Evolutionary conservation across 2,888 invertebrate species (phyloP), one percentile per base, ranked within the genome.

Genomic region (Cerceris ruficornis): DNA sequence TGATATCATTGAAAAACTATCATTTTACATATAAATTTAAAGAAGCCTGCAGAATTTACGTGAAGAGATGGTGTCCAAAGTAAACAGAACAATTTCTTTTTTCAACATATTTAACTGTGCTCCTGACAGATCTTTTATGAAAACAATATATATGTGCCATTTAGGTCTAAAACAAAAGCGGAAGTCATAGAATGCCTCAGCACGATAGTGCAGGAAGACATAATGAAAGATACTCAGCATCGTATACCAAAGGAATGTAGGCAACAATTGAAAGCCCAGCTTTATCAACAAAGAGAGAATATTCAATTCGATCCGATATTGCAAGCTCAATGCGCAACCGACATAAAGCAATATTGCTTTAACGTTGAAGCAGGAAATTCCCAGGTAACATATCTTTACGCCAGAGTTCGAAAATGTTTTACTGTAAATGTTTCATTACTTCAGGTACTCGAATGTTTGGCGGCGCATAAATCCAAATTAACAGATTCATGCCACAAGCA

Each of bases 21-120:
- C 96, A 96, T 88, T 99, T 99, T 91, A 97, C 97, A 0, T 96
- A 96, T 88, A 98, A 98, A 92, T 99, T 99, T 92, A 98, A 98
- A 93, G 95, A 98, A 91, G 97, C 98, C 0, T 99, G 99, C 89
- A 96, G 96, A 87, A 95, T 95, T 2, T 95, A 96, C 91, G 98
- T 98, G 0, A 93, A 93, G 46, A 91, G 93, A 69, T 93, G 93
- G 87, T 96, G 96, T 87, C 92, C 88, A 90, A 93, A 90, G 92
- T 93, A 87, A 89, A 57, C 72, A 43, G 17, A 15, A 28, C n/a
- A 58, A 49, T 8, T 41, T 46, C 11, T 64, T 41, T 57, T 57
- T 15, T 6, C 17, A 9, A 17, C 17, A 28, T 28, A 28, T 8
- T 41, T 59, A 13, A 2, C 57, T 2, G 62, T 61, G 9, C 28